Percentiles rank a stretch among this genome's conserved stretches.
phyloP scores from a whole-genome alignment of 1,140 invertebrate genomes.

The Apocrypta bakeri region DNA sequence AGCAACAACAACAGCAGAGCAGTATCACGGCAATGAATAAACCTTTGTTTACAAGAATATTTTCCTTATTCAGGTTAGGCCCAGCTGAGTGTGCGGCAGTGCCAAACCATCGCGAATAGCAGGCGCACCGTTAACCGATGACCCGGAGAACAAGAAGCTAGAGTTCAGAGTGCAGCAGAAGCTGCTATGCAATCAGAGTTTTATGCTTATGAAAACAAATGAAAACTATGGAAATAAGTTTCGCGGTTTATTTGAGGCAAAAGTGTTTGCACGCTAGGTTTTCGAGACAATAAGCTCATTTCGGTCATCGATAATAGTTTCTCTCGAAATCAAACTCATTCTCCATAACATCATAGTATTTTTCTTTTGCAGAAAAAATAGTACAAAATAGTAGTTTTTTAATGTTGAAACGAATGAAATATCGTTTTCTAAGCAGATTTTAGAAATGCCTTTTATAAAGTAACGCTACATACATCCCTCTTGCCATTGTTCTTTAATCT shows the following conservation, averaged over 20 bases:
- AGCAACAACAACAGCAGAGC: too few relatives aligned
- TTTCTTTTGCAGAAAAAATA: too few relatives aligned
- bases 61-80: neutral
- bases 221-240: neutral
- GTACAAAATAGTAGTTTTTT: too few relatives aligned
- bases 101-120: neutral
- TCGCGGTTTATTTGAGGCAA: neutral
- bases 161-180: neutral
- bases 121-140: neutral
- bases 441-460: neutral
- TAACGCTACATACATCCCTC: neutral
- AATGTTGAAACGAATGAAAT: too few relatives aligned
- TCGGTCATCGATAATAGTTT: too few relatives aligned
- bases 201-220: neutral
- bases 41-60: conserved; percentile 2
- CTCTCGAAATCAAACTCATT: too few relatives aligned
- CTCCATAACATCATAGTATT: too few relatives aligned
- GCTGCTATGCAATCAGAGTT: neutral
- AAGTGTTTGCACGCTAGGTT: too few relatives aligned
- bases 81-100: neutral
- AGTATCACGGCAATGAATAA: neutral
- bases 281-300: too few relatives aligned
- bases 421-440: neutral
- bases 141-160: neutral
- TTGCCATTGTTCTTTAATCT: neutral